Evolutionary conservation across 2,113 vertebrate genomes (phyloP).

Genomic region (Zosterops lateralis): DNA sequence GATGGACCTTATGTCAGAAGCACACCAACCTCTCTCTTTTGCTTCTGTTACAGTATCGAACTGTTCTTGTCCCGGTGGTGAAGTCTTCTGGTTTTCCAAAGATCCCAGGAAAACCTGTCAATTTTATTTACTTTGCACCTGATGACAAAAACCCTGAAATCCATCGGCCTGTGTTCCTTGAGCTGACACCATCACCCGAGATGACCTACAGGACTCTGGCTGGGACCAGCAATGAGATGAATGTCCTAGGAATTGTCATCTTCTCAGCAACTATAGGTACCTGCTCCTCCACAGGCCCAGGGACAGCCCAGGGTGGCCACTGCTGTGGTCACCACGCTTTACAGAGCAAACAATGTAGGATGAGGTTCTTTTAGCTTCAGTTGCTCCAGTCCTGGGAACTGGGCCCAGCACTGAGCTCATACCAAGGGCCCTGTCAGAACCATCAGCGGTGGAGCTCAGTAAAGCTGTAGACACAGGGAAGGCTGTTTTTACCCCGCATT

Average conservation of each 20-base stretch:
- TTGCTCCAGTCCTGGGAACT: background rate
- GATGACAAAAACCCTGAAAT: slow-evolving; percentile 72
- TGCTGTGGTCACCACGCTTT: fast-evolving
- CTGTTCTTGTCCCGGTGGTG: slow-evolving; percentile 77
- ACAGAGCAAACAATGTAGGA: background rate
- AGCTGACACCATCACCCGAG: slow-evolving; percentile 81
- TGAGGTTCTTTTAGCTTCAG: background rate
- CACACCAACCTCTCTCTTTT: background rate
- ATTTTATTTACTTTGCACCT: slow-evolving; percentile 81
- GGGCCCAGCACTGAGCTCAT: fast-evolving
- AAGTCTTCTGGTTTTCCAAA: slow-evolving; percentile 30
- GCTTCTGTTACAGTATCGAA: slow-evolving; percentile 80
- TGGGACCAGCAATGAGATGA: slow-evolving; percentile 88
- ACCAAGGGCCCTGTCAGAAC: background rate
- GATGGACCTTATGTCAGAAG: background rate
- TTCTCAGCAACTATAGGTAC: slow-evolving; percentile 90
- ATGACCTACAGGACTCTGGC: slow-evolving; percentile 81
- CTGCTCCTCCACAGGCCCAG: fast-evolving
- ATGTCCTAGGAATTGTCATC: slow-evolving; percentile 88
- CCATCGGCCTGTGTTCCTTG: slow-evolving; percentile 77
- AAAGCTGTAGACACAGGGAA: background rate
- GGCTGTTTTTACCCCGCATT: background rate
- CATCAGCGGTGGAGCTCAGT: fast-evolving
- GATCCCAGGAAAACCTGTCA: slow-evolving; percentile 60
- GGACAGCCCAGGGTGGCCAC: too few species aligned